These are phyloP conservation scores for Hirundo rustica DNA, from an alignment of 2,797 vertebrate genomes.

Conservation along the genomic window DNA sequence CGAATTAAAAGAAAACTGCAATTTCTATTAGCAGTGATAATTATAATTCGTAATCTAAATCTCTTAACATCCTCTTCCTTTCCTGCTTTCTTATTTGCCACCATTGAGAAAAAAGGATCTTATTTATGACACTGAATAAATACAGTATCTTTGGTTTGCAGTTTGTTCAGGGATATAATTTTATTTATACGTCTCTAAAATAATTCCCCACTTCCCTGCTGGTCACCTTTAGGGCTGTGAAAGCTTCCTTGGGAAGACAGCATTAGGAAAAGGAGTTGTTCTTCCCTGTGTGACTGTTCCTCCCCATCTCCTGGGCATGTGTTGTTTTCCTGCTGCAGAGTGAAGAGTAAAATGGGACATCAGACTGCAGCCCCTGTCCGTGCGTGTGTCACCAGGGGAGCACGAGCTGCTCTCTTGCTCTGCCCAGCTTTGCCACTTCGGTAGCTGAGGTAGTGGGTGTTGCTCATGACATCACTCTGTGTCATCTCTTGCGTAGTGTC, in stretches of 20 bases:
- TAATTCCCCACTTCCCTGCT: not conserved
- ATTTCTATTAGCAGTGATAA: not conserved
- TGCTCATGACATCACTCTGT: not conserved
- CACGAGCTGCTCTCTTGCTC: not conserved
- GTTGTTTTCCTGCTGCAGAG: not conserved
- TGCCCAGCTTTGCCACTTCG: not conserved
- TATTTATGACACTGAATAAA: not conserved
- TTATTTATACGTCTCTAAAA: not conserved
- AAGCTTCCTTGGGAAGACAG: not conserved
- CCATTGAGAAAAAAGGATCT: not conserved
- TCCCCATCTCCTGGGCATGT: accelerated
- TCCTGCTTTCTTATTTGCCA: not conserved
- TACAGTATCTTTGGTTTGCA: not conserved
- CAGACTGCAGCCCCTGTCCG: accelerated
- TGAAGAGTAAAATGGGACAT: not conserved
- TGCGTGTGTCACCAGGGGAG: not conserved
- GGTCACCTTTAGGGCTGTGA: not conserved
- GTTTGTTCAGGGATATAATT: not conserved
- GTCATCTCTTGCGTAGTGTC: not conserved
- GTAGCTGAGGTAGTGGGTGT: not conserved
- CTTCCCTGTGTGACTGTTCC: not conserved
- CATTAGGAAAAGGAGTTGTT: accelerated
- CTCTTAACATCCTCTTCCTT: not conserved
- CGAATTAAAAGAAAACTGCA: not conserved
- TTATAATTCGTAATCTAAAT: not conserved